Evolutionary conservation across 2,888 invertebrate genomes (phyloP).

Genomic region (Elgonia sp.): DNA sequence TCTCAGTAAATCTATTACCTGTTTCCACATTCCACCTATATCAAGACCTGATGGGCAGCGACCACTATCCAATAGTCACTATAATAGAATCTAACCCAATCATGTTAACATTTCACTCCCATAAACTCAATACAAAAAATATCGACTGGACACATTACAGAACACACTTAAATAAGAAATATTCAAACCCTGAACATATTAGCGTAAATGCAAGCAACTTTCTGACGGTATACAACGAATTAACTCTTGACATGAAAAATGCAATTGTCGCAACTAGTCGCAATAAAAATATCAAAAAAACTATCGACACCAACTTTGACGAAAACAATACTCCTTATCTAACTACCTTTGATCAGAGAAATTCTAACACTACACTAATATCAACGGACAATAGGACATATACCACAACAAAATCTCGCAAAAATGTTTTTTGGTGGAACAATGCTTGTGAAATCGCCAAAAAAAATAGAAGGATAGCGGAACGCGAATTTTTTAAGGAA

Average conservation of each 20-base stretch:
- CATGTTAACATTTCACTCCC: background rate
- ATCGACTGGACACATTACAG: background rate
- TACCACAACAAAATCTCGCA: background rate
- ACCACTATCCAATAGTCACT: constrained; percentile 6
- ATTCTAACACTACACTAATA: background rate
- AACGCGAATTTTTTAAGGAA: background rate
- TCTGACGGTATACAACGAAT: too few species aligned
- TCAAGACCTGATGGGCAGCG: constrained; percentile 8
- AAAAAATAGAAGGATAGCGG: background rate
- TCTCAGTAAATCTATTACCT: background rate
- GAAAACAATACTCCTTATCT: too few species aligned
- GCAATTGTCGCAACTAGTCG: too few species aligned
- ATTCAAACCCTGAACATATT: background rate
- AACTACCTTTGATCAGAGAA: background rate
- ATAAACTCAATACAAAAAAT: background rate
- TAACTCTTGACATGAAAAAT: too few species aligned
- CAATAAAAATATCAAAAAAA: too few species aligned
- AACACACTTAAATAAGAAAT: constrained; percentile 1
- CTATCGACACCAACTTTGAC: too few species aligned
- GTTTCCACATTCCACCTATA: background rate
- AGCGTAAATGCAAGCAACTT: background rate
- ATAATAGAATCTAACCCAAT: background rate
- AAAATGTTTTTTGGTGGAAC: constrained; percentile 19
- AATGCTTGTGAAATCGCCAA: background rate
- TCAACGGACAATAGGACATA: background rate